Evolutionary conservation across 2,888 invertebrate species (phyloP).

Genomic region (Ariolimax columbianus): DNA sequence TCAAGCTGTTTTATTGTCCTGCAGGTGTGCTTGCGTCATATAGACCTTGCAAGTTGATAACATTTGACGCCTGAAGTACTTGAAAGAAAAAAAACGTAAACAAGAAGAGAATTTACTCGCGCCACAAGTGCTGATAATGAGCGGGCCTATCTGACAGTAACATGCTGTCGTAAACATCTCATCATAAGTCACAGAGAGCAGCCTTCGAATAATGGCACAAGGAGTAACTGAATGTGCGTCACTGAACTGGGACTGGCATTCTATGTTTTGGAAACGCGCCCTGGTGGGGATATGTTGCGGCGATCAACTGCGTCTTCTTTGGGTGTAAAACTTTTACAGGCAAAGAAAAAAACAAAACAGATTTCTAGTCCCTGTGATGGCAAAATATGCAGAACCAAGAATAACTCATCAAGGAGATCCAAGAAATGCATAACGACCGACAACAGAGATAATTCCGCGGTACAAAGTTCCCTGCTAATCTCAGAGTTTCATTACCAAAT

Average conservation of each 20-base stretch:
- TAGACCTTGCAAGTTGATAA: neutral
- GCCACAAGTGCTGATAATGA: conserved; percentile 27
- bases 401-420: neutral
- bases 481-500: too few relatives aligned
- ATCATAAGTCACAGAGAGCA: neutral
- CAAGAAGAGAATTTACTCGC: neutral
- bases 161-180: neutral
- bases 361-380: neutral
- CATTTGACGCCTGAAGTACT: conserved; percentile 9
- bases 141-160: neutral
- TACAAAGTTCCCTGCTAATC: neutral
- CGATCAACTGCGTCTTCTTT: neutral
- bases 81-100: neutral
- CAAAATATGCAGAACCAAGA: neutral
- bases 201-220: neutral
- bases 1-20: neutral
- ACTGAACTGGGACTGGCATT: neutral
- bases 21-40: neutral
- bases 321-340: neutral
- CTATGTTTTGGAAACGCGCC: neutral
- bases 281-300: neutral
- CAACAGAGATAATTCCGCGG: neutral
- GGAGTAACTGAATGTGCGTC: neutral
- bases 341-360: neutral
- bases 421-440: neutral